Conservation (phyloP, 2,888 invertebrate genomes). For the Crepidodera aurea region DNA sequence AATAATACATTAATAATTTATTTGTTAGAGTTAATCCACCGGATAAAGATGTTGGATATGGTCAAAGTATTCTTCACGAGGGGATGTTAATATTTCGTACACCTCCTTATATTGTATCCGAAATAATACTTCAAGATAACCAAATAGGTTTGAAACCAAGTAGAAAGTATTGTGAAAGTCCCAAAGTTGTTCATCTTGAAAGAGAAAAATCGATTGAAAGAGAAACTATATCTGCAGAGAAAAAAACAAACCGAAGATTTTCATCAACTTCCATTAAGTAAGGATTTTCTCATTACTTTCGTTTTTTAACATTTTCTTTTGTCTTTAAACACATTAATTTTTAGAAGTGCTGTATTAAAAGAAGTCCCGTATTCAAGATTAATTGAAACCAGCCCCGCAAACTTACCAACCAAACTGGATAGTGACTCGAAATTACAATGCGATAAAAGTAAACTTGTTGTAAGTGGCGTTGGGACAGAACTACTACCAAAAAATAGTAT, state of each 20-base stretch:
- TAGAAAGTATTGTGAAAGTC: slow-evolving; percentile 46
- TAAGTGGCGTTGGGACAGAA: slow-evolving; percentile 63
- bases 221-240: slow-evolving; percentile 52
- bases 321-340: too few relatives aligned
- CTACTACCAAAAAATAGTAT: slow-evolving; percentile 79
- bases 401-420: slow-evolving; percentile 68
- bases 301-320: too few relatives aligned
- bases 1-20: slow-evolving; percentile 4
- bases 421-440: slow-evolving; percentile 76
- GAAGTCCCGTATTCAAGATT: slow-evolving; percentile 85
- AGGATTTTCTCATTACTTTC: slow-evolving; percentile 36
- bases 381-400: slow-evolving; percentile 70
- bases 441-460: slow-evolving; percentile 58
- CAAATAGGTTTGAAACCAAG: slow-evolving; percentile 37
- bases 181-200: slow-evolving; percentile 45
- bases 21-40: slow-evolving; percentile 72
- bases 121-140: slow-evolving; percentile 78
- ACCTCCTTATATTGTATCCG: slow-evolving; percentile 83
- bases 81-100: slow-evolving; percentile 89
- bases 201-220: slow-evolving; percentile 47
- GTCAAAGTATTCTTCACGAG: slow-evolving; percentile 90
- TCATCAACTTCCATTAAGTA: slow-evolving; percentile 70
- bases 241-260: slow-evolving; percentile 65
- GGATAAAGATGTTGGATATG: slow-evolving; percentile 88
- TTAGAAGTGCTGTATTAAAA: slow-evolving; percentile 53